Base-by-base conservation (phyloP, 1,140 invertebrate genomes). In the Philopotamus ludificatus region DNA sequence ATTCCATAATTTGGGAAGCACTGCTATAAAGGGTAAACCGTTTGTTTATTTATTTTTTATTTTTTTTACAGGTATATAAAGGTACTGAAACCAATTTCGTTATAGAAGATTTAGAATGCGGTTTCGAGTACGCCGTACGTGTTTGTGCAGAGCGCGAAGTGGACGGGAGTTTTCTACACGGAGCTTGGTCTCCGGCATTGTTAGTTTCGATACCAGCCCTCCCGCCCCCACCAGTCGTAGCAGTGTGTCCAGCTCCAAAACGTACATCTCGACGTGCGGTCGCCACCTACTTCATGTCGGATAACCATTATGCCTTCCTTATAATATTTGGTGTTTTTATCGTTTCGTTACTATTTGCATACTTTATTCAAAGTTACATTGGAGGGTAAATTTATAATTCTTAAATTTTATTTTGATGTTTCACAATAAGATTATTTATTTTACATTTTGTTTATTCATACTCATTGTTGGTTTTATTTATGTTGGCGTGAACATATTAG, bases 71-170 rank as follows among this genome's bases (percentile, higher is more conserved):
- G 88, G 82, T 90, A 34, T 92, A 92, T 73, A 79, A 81, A 68
- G 90, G 90, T 42, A 70, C 77, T 63, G 89, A 87, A 62, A 85
- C 84, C 16, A 84, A 82, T 72, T 87, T 82, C 72, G 77, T 75
- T 54, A 74, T 92, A 70, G 84, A 85, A 66, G 85, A 86, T 72
- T 79, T 93, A 67, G 84, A 87, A 69, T 79, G 86, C 15, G 87
- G 86, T 63, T 83, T 82, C 23, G 88, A 90, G 67, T 93, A 93
- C 74, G 75, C 80, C 67, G 83, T 90, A 51, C 82, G 89, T 21
- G 89, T 92, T 15, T 89, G 87, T 77, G 85, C 87, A 1, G 83
- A 92, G 53, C 83, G 90, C 28, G 76, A 85, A 58, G 82, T 83
- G 63, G 68, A 73, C 1, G 78, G 78, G 28, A 82, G 79, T 0